Conservation (phyloP, 1,140 invertebrate genomes). For the Orius insidiosus region DNA sequence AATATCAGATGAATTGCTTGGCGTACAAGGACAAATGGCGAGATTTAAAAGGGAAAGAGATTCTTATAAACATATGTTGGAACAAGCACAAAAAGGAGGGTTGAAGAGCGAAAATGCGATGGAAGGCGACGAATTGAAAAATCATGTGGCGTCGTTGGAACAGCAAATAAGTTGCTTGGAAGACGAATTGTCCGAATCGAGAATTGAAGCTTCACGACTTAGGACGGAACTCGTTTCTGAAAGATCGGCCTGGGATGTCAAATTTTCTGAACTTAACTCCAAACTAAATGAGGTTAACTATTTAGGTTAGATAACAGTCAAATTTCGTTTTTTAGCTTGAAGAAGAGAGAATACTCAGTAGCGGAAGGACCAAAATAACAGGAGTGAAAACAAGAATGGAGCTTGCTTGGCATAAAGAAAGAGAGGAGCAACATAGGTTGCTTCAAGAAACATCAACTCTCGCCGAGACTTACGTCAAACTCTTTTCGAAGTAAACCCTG, state of each 20-base stretch:
- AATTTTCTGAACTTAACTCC: slow-evolving; percentile 75
- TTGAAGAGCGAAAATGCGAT: slow-evolving; percentile 4
- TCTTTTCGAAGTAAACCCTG: slow-evolving; percentile 49
- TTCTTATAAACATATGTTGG: slow-evolving; percentile 78
- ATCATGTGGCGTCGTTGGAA: slow-evolving; percentile 45
- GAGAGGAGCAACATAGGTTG: slow-evolving; percentile 77
- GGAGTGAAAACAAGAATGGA: slow-evolving; percentile 78
- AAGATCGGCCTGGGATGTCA: slow-evolving; percentile 71
- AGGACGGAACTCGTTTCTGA: slow-evolving; percentile 82
- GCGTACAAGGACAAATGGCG: slow-evolving; percentile 56
- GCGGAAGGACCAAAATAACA: slow-evolving; percentile 65
- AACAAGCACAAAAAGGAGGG: slow-evolving; percentile 47
- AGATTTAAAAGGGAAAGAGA: slow-evolving; percentile 77
- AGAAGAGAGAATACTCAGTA: slow-evolving; percentile 59
- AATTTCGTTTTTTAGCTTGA: slow-evolving; percentile 38
- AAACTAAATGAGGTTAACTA: slow-evolving; percentile 85
- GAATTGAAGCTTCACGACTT: slow-evolving; percentile 62
- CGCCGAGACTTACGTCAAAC: slow-evolving; percentile 76
- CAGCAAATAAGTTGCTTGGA: slow-evolving; percentile 71
- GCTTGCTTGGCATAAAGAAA: slow-evolving; percentile 87
- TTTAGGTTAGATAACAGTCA: slow-evolving; percentile 5
- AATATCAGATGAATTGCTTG: slow-evolving; percentile 69
- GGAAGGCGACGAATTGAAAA: slow-evolving; percentile 29
- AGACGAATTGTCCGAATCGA: slow-evolving; percentile 70
- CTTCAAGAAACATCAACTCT: slow-evolving; percentile 80